Evolutionary conservation across 2,113 vertebrate genomes (phyloP), one percentile per base, ranked within the genome.

Genomic region (Carettochelys insculpta): DNA sequence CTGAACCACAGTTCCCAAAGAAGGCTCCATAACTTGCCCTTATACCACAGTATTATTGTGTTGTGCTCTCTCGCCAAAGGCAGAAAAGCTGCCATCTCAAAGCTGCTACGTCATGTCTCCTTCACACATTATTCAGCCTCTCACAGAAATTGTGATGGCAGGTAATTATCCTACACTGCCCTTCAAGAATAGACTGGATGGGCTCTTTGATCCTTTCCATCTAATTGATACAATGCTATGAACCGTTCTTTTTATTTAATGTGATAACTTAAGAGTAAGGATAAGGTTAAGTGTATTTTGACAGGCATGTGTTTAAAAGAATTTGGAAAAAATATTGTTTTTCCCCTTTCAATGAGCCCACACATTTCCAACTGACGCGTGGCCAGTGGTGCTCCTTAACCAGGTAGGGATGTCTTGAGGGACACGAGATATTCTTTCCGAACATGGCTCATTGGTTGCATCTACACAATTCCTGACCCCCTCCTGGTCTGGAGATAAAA

Each of bases 381-480:
- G 3, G 76, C 80, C 29, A 87, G 43, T 11, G 41, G 31, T 13
- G 11, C 14, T 85, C 25, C 47, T 89, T 77, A 92, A 89, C 77
- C 54, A 19, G 24, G 80, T 92, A 78, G 47, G 34, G 1, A 47
- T 12, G 29, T 86, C 24, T 61, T 45, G 88, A 78, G 43, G 48
- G 50, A 75, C 27, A 93, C 16, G 80, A 82, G 48, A 19, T 17
- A 92, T 82, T 14, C 43, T 6, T 80, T 94, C 90, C 29, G 34
- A 75, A 86, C 29, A 89, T 82, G 80, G 83, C 43, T 45, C 51
- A 54, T 77, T 76, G 90, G 38, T 41, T 92, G 76, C 31, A 31
- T 94, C 92, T 79, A 38, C 3, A 82, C 48, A 41, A 90, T 80
- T 91, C 88, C 90, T 56, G 86, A 82, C 17, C 14, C 24, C 31